phyloP scores from a whole-genome alignment of 1,140 invertebrate species.

The Stegodyphus mimosarum region DNA sequence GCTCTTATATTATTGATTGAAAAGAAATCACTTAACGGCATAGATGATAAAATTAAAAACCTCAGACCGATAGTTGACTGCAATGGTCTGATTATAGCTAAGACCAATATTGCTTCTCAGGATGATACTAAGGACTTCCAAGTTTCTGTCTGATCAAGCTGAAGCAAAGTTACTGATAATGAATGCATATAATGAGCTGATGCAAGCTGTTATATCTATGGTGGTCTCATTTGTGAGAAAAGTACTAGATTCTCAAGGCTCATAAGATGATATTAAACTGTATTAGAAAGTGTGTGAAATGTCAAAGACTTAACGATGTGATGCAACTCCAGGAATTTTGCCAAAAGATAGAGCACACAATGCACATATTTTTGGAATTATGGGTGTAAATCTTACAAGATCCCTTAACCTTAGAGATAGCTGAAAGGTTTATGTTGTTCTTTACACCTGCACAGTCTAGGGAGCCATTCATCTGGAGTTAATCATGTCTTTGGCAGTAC shows the following conservation, averaged over 20 bases:
- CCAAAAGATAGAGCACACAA: conserved; percentile 64
- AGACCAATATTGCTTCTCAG: conserved; percentile 7
- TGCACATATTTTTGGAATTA: conserved; percentile 64
- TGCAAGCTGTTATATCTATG: conserved; percentile 17
- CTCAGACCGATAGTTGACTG: neutral
- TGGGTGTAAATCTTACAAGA: conserved; percentile 66
- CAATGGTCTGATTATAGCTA: conserved; percentile 14
- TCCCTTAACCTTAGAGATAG: conserved; percentile 64
- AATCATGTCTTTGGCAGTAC: conserved; percentile 59
- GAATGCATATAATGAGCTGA: conserved; percentile 6
- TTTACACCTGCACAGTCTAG: conserved; percentile 62
- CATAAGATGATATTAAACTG: conserved; percentile 26
- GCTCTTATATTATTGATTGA: neutral
- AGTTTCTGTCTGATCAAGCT: conserved; percentile 15
- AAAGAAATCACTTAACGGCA: conserved; percentile 4
- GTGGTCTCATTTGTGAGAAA: conserved; percentile 24
- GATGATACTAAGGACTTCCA: conserved; percentile 26
- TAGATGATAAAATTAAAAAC: conserved; percentile 3
- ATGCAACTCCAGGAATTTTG: conserved; percentile 22
- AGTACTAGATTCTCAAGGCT: conserved; percentile 43
- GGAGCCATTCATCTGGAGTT: conserved; percentile 69
- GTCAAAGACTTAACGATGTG: conserved; percentile 5
- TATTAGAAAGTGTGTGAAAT: conserved; percentile 28
- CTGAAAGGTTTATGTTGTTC: conserved; percentile 18
- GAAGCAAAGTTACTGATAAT: conserved; percentile 22